Evolutionary conservation across 53 echinoderm and acorn worm genomes (phyloP), one percentile per base, ranked within the genome.

Genomic region (Paracentrotus lividus): DNA sequence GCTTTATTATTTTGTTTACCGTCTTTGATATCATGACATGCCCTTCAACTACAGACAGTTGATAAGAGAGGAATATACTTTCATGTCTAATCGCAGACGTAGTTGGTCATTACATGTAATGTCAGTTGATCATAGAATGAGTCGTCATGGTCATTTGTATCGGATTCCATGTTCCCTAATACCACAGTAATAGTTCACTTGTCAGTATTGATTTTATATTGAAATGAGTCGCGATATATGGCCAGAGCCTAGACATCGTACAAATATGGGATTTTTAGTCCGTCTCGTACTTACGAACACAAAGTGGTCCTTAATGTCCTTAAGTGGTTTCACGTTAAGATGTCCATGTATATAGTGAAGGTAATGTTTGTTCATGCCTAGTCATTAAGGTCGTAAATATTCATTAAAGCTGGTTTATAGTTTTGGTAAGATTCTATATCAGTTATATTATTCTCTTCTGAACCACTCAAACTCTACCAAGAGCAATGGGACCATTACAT

Each of bases 71-170:
- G n/a, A n/a, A n/a, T n/a, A n/a, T n/a, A n/a, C n/a, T n/a, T n/a
- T n/a, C n/a, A n/a, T n/a, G n/a, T n/a, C n/a, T n/a, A n/a, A n/a
- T n/a, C n/a, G n/a, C n/a, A n/a, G n/a, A n/a, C n/a, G n/a, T n/a
- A n/a, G n/a, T n/a, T n/a, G n/a, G n/a, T n/a, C n/a, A n/a, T n/a
- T n/a, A n/a, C n/a, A n/a, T 6, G n/a, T 18, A 21, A 59, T 23
- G 0, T n/a, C 5, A 5, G 23, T 59, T 13, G 64, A 64, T 64
- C 64, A 0, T 64, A 64, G 31, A 64, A 27, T 72, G 18, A 38
- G 72, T 72, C 72, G 72, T 72, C 72, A n/a, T n/a, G n/a, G n/a
- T n/a, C n/a, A n/a, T n/a, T n/a, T 16, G 40, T 29, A 36, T 69
- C 69, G 38, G 38, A 4, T 72, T 72, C 40, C 21, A 72, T 72